A percentile compares a stretch with the other conserved stretches of the same genome.
These are phyloP conservation scores for Odontothrips loti DNA, from an alignment of 2,888 invertebrate species.

Conservation along the genomic window DNA sequence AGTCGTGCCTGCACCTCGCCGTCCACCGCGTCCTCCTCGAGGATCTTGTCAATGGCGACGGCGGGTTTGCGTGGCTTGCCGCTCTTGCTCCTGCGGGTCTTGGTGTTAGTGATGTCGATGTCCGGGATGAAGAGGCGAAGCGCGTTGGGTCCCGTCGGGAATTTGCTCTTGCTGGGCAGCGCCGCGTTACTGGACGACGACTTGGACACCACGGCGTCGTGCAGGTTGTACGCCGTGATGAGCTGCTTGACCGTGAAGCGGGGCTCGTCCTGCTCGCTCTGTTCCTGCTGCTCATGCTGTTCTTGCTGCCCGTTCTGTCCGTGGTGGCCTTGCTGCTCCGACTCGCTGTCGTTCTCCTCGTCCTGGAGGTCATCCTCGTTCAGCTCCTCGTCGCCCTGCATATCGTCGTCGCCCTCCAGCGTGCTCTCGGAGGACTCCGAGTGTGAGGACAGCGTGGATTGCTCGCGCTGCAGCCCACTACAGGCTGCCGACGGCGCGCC, in stretches of 20 bases:
- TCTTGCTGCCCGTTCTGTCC: conserved; percentile 42
- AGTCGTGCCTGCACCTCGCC: not conserved
- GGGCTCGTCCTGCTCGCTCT: conserved; percentile 48
- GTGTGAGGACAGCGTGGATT: conserved; percentile 16
- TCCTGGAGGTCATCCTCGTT: not conserved
- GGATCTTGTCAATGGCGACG: not conserved
- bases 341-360: not conserved
- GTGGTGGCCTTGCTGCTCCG: conserved; percentile 41
- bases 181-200: conserved; percentile 41
- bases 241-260: conserved; percentile 50
- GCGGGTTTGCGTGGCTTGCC: not conserved
- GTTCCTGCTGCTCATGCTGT: conserved; percentile 41
- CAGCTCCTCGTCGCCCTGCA: conserved; percentile 14
- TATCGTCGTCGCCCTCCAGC: conserved; percentile 6
- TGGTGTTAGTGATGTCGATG: conserved; percentile 42
- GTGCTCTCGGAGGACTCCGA: conserved; percentile 2
- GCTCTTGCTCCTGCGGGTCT: not conserved
- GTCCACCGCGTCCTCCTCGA: not conserved
- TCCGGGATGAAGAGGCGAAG: conserved; percentile 50
- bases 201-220: conserved; percentile 49
- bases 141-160: conserved; percentile 50
- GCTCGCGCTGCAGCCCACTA: not conserved
- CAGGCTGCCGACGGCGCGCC: not conserved
- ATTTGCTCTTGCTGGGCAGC: conserved; percentile 37
- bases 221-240: conserved; percentile 50